Conservation (phyloP, 2,113 vertebrate genomes). For the Anseranas semipalmata region DNA sequence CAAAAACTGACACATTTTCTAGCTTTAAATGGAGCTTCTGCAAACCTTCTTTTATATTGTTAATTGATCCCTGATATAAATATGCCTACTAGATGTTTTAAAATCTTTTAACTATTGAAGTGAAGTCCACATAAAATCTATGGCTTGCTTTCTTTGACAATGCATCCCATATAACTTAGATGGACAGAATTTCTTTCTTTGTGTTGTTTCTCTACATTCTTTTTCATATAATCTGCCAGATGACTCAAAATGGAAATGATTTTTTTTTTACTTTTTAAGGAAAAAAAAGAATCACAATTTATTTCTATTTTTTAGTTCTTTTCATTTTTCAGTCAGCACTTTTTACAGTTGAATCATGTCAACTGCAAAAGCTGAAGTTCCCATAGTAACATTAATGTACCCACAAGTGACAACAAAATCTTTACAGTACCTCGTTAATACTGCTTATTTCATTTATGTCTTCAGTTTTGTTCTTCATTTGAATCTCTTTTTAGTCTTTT, state of each 20-base stretch:
- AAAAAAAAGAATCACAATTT: rapidly evolving
- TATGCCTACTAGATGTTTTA: background rate
- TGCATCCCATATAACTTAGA: background rate
- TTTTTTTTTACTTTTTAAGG: background rate
- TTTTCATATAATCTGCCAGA: background rate
- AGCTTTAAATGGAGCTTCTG: background rate
- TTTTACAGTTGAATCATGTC: background rate
- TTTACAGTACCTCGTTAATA: background rate
- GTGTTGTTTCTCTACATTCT: background rate
- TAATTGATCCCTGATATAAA: background rate
- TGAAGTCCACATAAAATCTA: background rate
- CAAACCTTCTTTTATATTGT: background rate
- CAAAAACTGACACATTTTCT: background rate
- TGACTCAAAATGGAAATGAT: background rate
- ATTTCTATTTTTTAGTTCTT: background rate
- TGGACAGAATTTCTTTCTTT: background rate
- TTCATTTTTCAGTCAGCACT: background rate
- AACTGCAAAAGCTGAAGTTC: conserved; percentile 11
- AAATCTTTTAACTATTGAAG: background rate
- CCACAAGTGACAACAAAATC: background rate
- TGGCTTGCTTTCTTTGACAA: background rate
- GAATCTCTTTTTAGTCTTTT: background rate
- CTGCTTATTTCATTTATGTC: background rate
- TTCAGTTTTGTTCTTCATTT: background rate
- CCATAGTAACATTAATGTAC: conserved; percentile 6